A percentile compares a stretch with the other conserved stretches of the same genome.
phyloP scores from a whole-genome alignment of 2,888 invertebrate species.

The Osmoderma eremita region DNA sequence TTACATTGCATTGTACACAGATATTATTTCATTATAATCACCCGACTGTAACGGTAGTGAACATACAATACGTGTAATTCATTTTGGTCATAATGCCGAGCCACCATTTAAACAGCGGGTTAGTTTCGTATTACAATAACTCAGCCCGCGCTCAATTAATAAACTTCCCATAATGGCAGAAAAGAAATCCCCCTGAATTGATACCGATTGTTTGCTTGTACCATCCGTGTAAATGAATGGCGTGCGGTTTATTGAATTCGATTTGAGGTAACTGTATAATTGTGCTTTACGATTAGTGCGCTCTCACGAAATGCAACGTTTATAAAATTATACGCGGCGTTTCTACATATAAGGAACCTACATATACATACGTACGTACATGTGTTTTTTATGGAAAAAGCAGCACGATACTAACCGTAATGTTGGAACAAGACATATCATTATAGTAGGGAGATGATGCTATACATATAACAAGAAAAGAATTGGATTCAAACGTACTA shows the following conservation, averaged over 20 bases:
- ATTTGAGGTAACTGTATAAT: constrained; percentile 23
- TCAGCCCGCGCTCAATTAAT: constrained; percentile 25
- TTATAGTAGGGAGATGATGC: too few species aligned
- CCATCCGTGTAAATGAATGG: constrained; percentile 21
- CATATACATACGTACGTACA: too few species aligned
- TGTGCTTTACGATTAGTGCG: constrained; percentile 16
- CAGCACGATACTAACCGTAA: too few species aligned
- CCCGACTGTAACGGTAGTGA: constrained; percentile 32
- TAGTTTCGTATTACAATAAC: constrained; percentile 37
- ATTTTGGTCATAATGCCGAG: constrained; percentile 23
- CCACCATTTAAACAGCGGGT: constrained; percentile 35
- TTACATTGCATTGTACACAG: constrained; percentile 24
- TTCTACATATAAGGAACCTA: too few species aligned
- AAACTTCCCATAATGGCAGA: constrained; percentile 21
- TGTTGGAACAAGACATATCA: too few species aligned
- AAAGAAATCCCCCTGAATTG: constrained; percentile 12
- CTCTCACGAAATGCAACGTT: constrained; percentile 8
- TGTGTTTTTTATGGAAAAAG: too few species aligned
- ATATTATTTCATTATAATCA: constrained; percentile 35
- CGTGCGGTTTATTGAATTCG: constrained; percentile 16
- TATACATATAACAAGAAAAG: too few species aligned
- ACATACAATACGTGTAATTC: constrained; percentile 32
- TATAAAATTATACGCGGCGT: constrained; percentile 13
- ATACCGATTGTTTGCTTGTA: constrained; percentile 11
- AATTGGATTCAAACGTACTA: too few species aligned